phyloP scores from a whole-genome alignment of 2,113 vertebrate genomes.

The Psittacara wagleri region DNA sequence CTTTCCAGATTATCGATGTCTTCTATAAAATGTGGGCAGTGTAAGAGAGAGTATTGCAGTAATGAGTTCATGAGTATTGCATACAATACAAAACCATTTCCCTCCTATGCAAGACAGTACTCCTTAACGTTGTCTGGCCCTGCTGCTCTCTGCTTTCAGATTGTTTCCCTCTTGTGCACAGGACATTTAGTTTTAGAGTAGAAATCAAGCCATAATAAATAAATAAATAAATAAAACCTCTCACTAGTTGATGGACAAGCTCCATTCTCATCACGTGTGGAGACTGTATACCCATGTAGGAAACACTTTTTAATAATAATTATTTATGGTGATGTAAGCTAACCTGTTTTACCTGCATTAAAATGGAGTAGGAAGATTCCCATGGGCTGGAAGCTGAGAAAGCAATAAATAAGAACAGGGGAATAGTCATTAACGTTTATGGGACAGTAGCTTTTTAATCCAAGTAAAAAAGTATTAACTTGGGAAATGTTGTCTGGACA shows the following conservation, averaged over 20 bases:
- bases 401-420: background rate
- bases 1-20: background rate
- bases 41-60: background rate
- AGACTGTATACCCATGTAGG: accelerated
- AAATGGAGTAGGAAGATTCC: background rate
- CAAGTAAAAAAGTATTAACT: background rate
- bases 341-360: constrained; percentile 15
- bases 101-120: background rate
- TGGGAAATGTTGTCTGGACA: background rate
- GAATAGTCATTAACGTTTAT: constrained; percentile 3
- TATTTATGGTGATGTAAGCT: background rate
- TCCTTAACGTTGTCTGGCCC: background rate
- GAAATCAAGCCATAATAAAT: background rate
- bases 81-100: background rate
- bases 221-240: background rate
- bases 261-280: background rate
- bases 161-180: background rate
- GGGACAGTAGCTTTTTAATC: background rate
- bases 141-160: background rate
- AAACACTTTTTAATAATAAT: background rate
- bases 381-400: background rate
- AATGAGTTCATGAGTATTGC: background rate
- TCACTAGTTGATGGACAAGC: background rate
- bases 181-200: background rate
- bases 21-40: background rate